phyloP scores from a whole-genome alignment of 2,888 invertebrate genomes.

The Macrophya annulata region DNA sequence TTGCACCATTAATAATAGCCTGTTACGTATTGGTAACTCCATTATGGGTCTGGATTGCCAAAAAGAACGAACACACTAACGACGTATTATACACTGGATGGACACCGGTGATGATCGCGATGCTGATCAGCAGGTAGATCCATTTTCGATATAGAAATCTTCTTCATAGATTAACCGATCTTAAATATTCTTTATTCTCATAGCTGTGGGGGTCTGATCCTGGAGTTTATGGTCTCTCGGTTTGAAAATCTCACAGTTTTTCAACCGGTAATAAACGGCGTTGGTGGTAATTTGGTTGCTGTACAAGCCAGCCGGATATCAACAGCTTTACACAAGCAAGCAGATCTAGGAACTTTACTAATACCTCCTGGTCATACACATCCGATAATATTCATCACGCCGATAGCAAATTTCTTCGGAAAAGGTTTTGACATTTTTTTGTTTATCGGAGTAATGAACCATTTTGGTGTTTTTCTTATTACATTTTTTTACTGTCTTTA shows the following conservation, averaged over 20 bases:
- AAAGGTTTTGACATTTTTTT: slow-evolving; percentile 77
- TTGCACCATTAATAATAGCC: slow-evolving; percentile 84
- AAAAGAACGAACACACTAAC: slow-evolving; percentile 86
- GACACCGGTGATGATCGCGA: slow-evolving; percentile 90
- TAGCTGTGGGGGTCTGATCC: slow-evolving; percentile 87
- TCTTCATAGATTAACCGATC: not conserved
- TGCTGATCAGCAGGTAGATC: slow-evolving; percentile 87
- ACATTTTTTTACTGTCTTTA: not conserved
- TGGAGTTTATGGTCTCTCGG: slow-evolving; percentile 86
- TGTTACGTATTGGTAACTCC: slow-evolving; percentile 85
- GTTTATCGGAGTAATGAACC: not conserved
- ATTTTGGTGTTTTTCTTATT: not conserved
- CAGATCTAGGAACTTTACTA: slow-evolving; percentile 84
- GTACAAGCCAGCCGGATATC: slow-evolving; percentile 90
- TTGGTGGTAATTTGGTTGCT: slow-evolving; percentile 91
- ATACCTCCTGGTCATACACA: slow-evolving; percentile 80
- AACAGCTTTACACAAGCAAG: slow-evolving; percentile 86
- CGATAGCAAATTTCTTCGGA: slow-evolving; percentile 84
- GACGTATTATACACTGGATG: slow-evolving; percentile 88
- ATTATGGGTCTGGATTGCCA: slow-evolving; percentile 88
- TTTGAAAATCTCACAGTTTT: slow-evolving; percentile 89
- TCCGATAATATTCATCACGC: slow-evolving; percentile 83
- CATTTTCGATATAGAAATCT: not conserved
- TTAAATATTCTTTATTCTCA: not conserved
- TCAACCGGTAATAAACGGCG: slow-evolving; percentile 92